Percentiles rank a stretch among this genome's conserved stretches.
These are phyloP conservation scores for Colostygia pectinataria DNA, from an alignment of 2,888 invertebrate genomes.

Conservation along the genomic window DNA sequence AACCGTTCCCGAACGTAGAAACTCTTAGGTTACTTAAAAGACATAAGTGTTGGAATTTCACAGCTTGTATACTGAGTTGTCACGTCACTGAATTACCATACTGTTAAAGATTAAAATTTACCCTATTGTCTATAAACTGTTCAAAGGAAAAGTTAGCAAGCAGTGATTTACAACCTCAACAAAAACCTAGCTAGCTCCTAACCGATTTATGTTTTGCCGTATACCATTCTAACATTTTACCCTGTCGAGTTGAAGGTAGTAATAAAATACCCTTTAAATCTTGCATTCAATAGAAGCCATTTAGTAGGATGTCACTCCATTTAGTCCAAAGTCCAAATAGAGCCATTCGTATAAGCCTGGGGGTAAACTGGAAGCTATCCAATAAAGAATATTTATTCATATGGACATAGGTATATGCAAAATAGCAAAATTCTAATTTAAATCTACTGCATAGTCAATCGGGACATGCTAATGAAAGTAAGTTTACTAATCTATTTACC, in stretches of 20 bases:
- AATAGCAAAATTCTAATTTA: slow-evolving; percentile 35
- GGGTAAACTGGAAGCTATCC: slow-evolving; percentile 42
- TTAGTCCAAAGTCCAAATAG: slow-evolving; percentile 42
- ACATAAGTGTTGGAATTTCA: no score
- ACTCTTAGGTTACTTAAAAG: no score
- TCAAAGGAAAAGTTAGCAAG: no score
- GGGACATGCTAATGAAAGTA: slow-evolving; percentile 13
- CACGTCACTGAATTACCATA: no score
- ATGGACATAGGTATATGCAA: slow-evolving; percentile 31
- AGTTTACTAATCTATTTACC: no score
- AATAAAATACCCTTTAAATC: slow-evolving; percentile 24
- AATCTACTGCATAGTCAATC: slow-evolving; percentile 19
- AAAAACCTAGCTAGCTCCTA: not conserved
- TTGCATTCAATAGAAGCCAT: slow-evolving; percentile 32
- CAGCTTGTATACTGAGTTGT: no score
- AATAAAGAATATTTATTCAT: slow-evolving; percentile 36
- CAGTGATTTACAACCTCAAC: not conserved
- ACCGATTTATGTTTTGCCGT: not conserved
- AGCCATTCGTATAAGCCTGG: slow-evolving; percentile 26
- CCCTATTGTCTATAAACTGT: no score
- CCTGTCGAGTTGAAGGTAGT: slow-evolving; percentile 13
- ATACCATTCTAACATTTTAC: not conserved
- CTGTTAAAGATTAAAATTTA: no score
- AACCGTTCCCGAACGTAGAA: no score
- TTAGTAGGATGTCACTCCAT: slow-evolving; percentile 38